Base-by-base conservation (phyloP, 2,888 invertebrate genomes). In the Pseudolycoriella hygida region DNA sequence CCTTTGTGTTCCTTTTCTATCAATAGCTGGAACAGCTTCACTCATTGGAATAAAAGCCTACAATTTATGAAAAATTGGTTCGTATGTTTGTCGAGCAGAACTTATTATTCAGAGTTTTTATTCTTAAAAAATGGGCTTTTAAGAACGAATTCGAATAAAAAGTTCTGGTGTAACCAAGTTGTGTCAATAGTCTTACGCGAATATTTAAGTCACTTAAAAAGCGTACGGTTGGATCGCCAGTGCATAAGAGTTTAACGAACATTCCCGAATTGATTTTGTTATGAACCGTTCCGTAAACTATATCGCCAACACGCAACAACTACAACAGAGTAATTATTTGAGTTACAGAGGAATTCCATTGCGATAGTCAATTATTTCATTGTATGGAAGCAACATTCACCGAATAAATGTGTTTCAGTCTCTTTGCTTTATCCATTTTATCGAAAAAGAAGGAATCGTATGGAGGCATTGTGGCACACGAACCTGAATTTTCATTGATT, bases 211-310 rank as follows among this genome's bases (percentile, higher is more conserved):
- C 88, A 44, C 84, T 81, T 43, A 90, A 78, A 66, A 85, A 83
- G 61, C 84, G 74, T 40, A 80, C 77, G 52, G 74, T 75, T 44
- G 77, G 81, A 50, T 82, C 82, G 48, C 84, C 80, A 47, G 85
- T 80, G 66, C 89, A 90, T 43, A 92, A 68, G 18, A 93, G 77
- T 65, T 84, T 85, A 53, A 92, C 69, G 70, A 79, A 76, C 69
- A 79, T 74, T 48, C 80, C 80, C 31, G 76, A 74, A 49, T 76
- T 73, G 52, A 77, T 77, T 64, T 80, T 76, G 65, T 82, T 80
- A 60, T 78, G 76, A 50, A 86, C 79, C 48, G 79, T 76, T 47
- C 83, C 83, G 63, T 82, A 79, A 56, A 86, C 76, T 51, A 86
- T 72, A 64, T 85, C 80, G 37, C 85, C 86, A n/a, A 39, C 6